Evolutionary conservation across 2,888 invertebrate species (phyloP).

Genomic region (Aelia acuminata): DNA sequence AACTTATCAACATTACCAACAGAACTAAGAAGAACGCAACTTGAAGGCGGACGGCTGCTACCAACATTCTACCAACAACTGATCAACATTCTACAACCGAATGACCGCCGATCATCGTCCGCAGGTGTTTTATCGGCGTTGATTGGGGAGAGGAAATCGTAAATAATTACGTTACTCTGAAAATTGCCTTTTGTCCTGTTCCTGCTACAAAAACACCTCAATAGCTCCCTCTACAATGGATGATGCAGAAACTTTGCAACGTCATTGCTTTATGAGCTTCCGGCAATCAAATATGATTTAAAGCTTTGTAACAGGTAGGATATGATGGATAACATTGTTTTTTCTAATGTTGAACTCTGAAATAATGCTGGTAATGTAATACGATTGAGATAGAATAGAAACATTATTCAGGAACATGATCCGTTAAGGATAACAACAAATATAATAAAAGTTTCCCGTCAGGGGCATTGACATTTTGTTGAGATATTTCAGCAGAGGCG

Average conservation of each 20-base stretch:
- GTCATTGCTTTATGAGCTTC: conserved; percentile 5
- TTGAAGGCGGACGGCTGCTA: not conserved
- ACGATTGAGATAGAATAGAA: too few relatives aligned
- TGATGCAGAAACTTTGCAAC: not conserved
- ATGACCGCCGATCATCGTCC: not conserved
- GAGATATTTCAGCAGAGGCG: too few relatives aligned
- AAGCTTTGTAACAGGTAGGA: not conserved
- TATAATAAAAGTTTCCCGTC: too few relatives aligned
- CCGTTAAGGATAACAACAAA: too few relatives aligned
- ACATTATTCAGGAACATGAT: too few relatives aligned
- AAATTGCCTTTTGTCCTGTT: not conserved
- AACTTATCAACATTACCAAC: not conserved
- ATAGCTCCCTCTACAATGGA: not conserved
- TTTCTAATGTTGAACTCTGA: not conserved
- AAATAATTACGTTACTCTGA: not conserved
- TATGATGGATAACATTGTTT: too few relatives aligned
- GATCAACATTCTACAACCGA: not conserved
- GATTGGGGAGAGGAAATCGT: not conserved
- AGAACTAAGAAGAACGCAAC: not conserved
- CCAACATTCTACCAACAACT: not conserved
- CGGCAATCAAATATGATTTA: conserved; percentile 18
- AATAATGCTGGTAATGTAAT: not conserved
- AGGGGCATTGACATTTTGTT: too few relatives aligned
- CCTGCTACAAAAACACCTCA: not conserved
- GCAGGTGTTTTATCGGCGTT: not conserved